Evolutionary conservation across 2,113 vertebrate genomes (phyloP).

Genomic region (Osmerus eperlanus): DNA sequence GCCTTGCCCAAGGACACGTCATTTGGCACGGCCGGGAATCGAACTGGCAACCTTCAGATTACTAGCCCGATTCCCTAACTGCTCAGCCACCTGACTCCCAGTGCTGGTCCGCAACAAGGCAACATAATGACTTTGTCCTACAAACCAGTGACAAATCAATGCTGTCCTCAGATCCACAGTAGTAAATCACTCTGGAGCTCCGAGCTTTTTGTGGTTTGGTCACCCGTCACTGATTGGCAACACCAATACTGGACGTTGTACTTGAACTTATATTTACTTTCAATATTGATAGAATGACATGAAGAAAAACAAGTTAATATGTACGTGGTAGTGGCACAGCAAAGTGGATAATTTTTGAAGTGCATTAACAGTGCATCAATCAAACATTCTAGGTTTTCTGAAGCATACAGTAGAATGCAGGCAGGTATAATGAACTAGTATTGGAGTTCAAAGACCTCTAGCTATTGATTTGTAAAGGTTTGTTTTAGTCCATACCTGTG

Average conservation of each 20-base stretch:
- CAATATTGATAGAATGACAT: too few species aligned
- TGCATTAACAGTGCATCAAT: neutral
- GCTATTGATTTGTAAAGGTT: conserved; percentile 65
- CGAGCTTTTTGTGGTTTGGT: neutral
- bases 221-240: neutral
- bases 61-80: too few species aligned
- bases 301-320: neutral
- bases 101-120: conserved; percentile 44
- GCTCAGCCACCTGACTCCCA: neutral
- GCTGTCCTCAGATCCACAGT: conserved; percentile 6
- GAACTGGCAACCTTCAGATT: too few species aligned
- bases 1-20: too few species aligned
- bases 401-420: conserved; percentile 4
- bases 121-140: conserved; percentile 50
- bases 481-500: conserved; percentile 60
- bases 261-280: neutral
- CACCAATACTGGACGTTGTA: neutral
- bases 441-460: conserved; percentile 15
- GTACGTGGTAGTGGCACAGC: neutral
- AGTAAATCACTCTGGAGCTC: neutral
- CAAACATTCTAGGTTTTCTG: neutral
- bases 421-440: neutral
- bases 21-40: too few species aligned
- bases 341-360: neutral
- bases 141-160: conserved; percentile 66